These are phyloP conservation scores for Baccha elongata DNA, from an alignment of 2,888 invertebrate species.

Conservation along the genomic window DNA sequence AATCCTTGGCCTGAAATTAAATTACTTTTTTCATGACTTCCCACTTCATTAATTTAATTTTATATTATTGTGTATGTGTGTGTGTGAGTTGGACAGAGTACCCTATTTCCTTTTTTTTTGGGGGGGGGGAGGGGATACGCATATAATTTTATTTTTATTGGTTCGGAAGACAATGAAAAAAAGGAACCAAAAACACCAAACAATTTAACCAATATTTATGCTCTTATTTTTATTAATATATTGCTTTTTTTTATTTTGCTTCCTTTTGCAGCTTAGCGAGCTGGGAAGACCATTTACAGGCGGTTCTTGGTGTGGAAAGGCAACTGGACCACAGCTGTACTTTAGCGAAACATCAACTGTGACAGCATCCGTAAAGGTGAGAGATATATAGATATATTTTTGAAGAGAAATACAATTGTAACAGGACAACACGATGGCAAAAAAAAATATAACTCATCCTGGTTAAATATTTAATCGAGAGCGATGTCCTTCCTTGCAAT, in stretches of 20 bases:
- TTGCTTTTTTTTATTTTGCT: constrained; percentile 5
- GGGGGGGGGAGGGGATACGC: no score
- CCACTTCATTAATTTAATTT: constrained; percentile 24
- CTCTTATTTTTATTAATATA: constrained; percentile 27
- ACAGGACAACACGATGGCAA: constrained; percentile 30
- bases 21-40: constrained; percentile 19
- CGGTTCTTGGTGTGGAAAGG: constrained; percentile 94
- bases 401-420: constrained; percentile 51
- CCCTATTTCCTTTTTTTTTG: background rate
- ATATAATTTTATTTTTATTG: constrained; percentile 1
- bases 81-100: background rate
- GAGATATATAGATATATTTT: constrained; percentile 63
- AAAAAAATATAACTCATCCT: constrained; percentile 29
- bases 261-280: constrained; percentile 87
- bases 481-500: constrained; percentile 34
- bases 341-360: constrained; percentile 95
- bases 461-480: constrained; percentile 43
- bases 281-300: constrained; percentile 93
- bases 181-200: constrained; percentile 2
- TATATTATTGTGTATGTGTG: background rate
- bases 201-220: constrained; percentile 13
- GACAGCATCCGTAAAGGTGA: constrained; percentile 91
- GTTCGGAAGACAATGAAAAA: background rate
- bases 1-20: constrained; percentile 8
- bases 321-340: constrained; percentile 91